Evolutionary conservation across 2,888 invertebrate genomes (phyloP), one percentile per base, ranked within the genome.

Genomic region (Linyphia triangularis): DNA sequence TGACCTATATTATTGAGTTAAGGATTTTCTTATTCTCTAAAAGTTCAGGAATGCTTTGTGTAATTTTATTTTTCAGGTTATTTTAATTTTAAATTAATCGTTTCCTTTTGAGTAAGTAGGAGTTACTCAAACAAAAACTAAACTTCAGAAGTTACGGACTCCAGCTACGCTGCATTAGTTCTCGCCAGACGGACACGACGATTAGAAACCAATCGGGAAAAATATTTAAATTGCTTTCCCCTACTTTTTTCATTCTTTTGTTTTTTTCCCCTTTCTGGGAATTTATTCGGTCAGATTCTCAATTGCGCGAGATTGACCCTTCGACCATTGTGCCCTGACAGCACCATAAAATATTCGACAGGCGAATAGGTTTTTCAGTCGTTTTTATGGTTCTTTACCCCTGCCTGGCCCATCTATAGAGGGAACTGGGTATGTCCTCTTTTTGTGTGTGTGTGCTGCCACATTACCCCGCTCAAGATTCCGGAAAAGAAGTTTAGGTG

Each of bases 221-320:
- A 63, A 65, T 72, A 72, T 72, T 33, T 26, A 77, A 77, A 77
- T 77, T 63, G 61, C 40, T 63, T 63, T 77, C 77, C 24, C 77
- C 77, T 63, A 77, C 63, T 77, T 77, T 40, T 59, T 22, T 40
- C 19, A n/a, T 19, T 72, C 37, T 72, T 63, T 43, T 72, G 51
- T 51, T 72, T 72, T 28, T 13, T 19, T 40, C 37, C 24, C 30
- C n/a, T 16, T 51, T 67, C 61, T 22, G n/a, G 26, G 59, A 63
- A 73, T 57, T 16, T 9, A 61, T 63, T 63, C 77, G 61, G 28
- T 33, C 59, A 59, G 33, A 75, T 7, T 51, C 51, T 10, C 73
- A 28, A 73, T 59, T 59, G 61, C 63, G 61, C 28, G 19, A 4
- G 5, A 33, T 26, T 77, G 77, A 77, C 77, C 77, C 77, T 77